A percentile compares a stretch with the other conserved stretches of the same genome.
These are phyloP conservation scores for Zapus hudsonius DNA, from an alignment of 2,113 vertebrate genomes.

Conservation along the genomic window DNA sequence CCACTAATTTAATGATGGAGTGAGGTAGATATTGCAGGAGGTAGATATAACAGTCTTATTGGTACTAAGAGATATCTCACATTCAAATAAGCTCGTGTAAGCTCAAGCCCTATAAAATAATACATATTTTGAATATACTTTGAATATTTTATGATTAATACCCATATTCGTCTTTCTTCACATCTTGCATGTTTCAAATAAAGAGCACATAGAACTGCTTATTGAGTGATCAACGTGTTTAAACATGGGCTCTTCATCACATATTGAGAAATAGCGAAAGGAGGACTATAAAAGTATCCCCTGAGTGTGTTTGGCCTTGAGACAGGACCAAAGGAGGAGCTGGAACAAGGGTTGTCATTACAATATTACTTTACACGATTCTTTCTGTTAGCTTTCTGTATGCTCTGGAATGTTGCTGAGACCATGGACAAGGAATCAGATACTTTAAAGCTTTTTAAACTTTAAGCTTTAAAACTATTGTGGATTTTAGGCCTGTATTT, in stretches of 20 bases:
- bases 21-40: slow-evolving; percentile 32
- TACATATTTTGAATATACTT: neutral
- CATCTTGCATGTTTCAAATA: neutral
- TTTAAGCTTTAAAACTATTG: neutral
- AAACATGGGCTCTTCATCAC: neutral
- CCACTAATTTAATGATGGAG: slow-evolving; percentile 27
- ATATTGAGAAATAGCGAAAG: neutral
- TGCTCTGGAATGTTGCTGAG: slow-evolving; percentile 16
- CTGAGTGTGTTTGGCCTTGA: neutral
- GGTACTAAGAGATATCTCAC: neutral
- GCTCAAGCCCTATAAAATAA: neutral
- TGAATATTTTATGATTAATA: neutral
- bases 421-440: slow-evolving; percentile 1
- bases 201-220: neutral
- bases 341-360: slow-evolving; percentile 20
- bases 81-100: neutral
- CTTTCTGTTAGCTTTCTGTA: neutral
- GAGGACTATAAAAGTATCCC: neutral
- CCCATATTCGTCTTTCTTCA: neutral
- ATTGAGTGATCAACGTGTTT: neutral
- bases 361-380: neutral
- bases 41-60: slow-evolving; percentile 44
- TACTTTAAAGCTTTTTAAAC: slow-evolving; percentile 5
- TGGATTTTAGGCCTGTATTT: slow-evolving; percentile 47
- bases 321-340: neutral